phyloP scores from a whole-genome alignment of 2,888 invertebrate genomes.

The Trypoxylon attenuatum region DNA sequence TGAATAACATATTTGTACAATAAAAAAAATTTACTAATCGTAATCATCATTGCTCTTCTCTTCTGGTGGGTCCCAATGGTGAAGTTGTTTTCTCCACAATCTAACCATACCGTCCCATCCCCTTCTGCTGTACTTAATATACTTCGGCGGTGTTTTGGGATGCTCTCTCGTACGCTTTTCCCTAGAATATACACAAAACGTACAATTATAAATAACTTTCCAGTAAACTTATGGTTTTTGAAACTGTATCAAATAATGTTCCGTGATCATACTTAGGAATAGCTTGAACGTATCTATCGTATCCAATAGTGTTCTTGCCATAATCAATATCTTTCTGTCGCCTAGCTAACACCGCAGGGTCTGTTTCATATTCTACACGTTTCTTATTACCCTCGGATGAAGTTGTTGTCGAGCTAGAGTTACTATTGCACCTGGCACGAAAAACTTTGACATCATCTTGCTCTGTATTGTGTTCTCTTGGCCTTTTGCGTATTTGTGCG shows the following conservation, averaged over 20 bases:
- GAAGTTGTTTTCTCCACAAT: constrained; percentile 90
- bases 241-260: no score
- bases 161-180: constrained; percentile 81
- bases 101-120: constrained; percentile 94
- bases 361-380: constrained; percentile 79
- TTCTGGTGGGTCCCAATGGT: constrained; percentile 83
- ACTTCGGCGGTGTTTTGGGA: constrained; percentile 93
- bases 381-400: constrained; percentile 59
- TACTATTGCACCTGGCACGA: constrained; percentile 63
- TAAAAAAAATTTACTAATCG: constrained; percentile 17
- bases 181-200: constrained; percentile 70
- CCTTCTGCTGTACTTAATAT: constrained; percentile 89
- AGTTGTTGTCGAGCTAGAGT: constrained; percentile 67
- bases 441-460: constrained; percentile 53
- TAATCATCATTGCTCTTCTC: constrained; percentile 35
- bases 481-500: constrained; percentile 54
- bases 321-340: constrained; percentile 96
- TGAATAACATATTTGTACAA: constrained; percentile 7
- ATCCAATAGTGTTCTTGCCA: constrained; percentile 94
- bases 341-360: constrained; percentile 82
- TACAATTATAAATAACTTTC: not conserved
- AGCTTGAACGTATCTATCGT: constrained; percentile 82
- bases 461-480: constrained; percentile 52
- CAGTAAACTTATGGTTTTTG: not conserved
- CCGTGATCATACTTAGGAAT: constrained; percentile 84